These are phyloP conservation scores for Zygaena filipendulae DNA, from an alignment of 2,888 invertebrate genomes.

Conservation along the genomic window DNA sequence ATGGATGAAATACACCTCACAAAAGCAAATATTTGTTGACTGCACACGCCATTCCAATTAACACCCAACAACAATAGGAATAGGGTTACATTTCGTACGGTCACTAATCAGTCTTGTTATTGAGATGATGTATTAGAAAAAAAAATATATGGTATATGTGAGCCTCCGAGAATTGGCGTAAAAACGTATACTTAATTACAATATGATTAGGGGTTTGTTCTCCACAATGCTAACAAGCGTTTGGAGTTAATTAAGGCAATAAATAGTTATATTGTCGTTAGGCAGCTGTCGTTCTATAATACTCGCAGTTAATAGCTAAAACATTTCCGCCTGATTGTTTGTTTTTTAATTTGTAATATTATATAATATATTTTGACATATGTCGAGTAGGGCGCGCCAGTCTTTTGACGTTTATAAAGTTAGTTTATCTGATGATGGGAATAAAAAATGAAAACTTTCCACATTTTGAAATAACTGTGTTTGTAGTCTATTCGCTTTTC, in stretches of 20 bases:
- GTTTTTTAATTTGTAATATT: no score
- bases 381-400: no score
- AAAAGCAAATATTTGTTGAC: constrained; percentile 48
- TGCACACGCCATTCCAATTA: constrained; percentile 17
- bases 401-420: no score
- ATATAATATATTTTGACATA: constrained; percentile 47
- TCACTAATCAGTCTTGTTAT: constrained; percentile 21
- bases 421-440: no score
- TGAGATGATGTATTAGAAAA: constrained; percentile 22
- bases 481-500: no score
- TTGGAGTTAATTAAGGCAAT: constrained; percentile 53
- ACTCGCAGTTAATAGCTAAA: no score
- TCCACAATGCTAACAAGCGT: constrained; percentile 59
- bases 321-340: constrained; percentile 44
- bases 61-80: constrained; percentile 16
- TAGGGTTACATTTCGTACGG: constrained; percentile 23
- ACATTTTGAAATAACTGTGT: no score
- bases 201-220: constrained; percentile 60
- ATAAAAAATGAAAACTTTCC: no score
- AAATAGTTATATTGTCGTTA: constrained; percentile 61
- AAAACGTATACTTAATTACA: constrained; percentile 61
- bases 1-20: constrained; percentile 46
- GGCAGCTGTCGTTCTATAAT: constrained; percentile 40
- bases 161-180: constrained; percentile 52
- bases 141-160: no score